These are phyloP conservation scores for Calcarius lapponicus DNA, from an alignment of 2,797 vertebrate genomes.

Conservation along the genomic window DNA sequence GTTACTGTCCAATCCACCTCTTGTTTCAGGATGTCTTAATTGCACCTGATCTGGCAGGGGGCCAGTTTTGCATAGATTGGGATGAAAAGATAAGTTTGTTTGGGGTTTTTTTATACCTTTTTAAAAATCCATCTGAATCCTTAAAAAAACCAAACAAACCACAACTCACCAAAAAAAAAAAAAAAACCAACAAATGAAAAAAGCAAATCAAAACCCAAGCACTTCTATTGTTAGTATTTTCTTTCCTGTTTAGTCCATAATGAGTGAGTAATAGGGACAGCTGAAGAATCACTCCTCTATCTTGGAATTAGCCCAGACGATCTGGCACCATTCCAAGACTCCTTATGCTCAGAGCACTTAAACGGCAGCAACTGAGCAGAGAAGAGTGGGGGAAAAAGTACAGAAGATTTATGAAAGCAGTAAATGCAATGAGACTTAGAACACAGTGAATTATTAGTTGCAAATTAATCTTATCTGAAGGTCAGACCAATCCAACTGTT, in stretches of 20 bases:
- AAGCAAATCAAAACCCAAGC: background rate
- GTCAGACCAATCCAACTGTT: background rate
- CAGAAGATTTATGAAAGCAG: background rate
- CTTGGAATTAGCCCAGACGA: background rate
- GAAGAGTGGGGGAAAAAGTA: background rate
- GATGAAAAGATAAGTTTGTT: background rate
- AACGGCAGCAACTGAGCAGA: background rate
- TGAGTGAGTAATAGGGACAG: background rate
- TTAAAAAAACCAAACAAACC: background rate
- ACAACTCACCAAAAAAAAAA: background rate
- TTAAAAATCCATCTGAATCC: background rate
- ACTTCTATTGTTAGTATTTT: background rate
- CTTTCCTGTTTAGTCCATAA: background rate
- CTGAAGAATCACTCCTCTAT: background rate
- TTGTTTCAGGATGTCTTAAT: background rate
- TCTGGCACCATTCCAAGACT: background rate
- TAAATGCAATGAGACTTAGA: background rate
- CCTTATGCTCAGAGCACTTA: background rate
- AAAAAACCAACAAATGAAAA: background rate
- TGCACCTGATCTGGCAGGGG: background rate
- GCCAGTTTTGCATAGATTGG: background rate
- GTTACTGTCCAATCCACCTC: background rate
- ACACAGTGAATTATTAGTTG: conserved; percentile 8
- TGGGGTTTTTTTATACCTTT: background rate
- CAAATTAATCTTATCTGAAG: conserved; percentile 29